Evolutionary conservation across 1,140 invertebrate species (phyloP).

Genomic region (Ceratosolen solmsi): DNA sequence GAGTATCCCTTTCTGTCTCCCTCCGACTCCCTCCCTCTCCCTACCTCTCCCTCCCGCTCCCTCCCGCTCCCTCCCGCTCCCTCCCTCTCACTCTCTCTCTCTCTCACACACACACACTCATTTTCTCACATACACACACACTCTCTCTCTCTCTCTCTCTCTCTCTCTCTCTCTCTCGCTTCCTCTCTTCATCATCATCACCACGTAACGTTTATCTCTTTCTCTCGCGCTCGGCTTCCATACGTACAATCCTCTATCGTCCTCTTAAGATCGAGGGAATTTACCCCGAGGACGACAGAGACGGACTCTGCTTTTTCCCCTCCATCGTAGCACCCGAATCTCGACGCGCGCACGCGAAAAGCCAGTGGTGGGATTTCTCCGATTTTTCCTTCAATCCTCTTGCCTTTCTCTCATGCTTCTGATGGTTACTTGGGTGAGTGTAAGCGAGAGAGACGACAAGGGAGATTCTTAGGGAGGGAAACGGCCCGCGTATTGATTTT

Average conservation of each 20-base stretch:
- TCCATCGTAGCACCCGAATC: not conserved
- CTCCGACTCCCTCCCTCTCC: not conserved
- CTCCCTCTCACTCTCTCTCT: not conserved
- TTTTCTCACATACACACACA: too few species aligned
- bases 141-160: conserved; percentile 34
- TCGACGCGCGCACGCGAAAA: conserved; percentile 11
- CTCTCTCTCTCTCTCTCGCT: not conserved
- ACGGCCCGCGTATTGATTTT: conserved; percentile 73
- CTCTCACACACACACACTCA: too few species aligned
- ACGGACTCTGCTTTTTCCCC: not conserved
- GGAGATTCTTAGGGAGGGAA: conserved; percentile 60
- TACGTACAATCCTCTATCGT: not conserved
- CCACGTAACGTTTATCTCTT: conserved; percentile 47
- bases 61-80: not conserved
- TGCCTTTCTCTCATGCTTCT: conserved; percentile 29
- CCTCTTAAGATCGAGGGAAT: not conserved
- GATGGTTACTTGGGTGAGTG: not conserved
- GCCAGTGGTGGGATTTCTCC: conserved; percentile 42
- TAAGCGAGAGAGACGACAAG: conserved; percentile 52
- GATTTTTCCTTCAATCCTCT: conserved; percentile 52
- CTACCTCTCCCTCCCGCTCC: conserved; percentile 34
- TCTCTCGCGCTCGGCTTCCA: not conserved
- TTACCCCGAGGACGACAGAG: not conserved
- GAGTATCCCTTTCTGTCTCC: not conserved
- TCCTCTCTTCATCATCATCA: conserved; percentile 26